Conservation (phyloP, 1,140 invertebrate species). For the Trypoxylus dichotomus region DNA sequence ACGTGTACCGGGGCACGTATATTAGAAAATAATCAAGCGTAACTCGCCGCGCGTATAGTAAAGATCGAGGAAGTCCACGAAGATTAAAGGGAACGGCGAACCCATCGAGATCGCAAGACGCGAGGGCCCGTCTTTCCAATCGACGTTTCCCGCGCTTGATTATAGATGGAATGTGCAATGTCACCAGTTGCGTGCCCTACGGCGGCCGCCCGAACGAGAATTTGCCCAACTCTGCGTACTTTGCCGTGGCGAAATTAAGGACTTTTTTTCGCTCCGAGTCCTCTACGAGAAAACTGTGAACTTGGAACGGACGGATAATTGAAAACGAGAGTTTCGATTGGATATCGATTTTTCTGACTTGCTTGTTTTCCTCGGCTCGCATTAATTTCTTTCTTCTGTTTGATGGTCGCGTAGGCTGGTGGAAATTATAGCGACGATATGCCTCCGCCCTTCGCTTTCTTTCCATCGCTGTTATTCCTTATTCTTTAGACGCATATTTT, state of each 20-base stretch:
- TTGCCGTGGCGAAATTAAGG: not conserved
- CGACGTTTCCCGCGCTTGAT: conserved; percentile 9
- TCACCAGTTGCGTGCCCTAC: conserved; percentile 28
- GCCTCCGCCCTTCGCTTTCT: not conserved
- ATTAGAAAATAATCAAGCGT: conserved; percentile 25
- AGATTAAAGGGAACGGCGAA: not conserved
- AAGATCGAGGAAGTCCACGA: not conserved
- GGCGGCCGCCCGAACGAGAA: not conserved
- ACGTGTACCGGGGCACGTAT: not conserved
- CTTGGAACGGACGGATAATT: conserved; percentile 27
- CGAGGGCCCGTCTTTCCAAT: not conserved
- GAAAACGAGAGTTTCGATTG: conserved; percentile 33
- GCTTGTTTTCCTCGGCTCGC: conserved; percentile 15
- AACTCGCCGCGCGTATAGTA: not conserved
- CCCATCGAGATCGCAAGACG: not conserved
- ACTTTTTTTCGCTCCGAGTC: not conserved
- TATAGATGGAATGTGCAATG: conserved; percentile 30
- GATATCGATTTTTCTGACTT: conserved; percentile 31
- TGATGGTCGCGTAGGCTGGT: not conserved
- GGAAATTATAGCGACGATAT: not conserved
- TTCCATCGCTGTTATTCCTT: not conserved
- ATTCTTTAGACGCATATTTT: not conserved
- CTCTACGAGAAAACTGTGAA: conserved; percentile 17
- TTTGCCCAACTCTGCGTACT: not conserved
- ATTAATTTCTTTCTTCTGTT: conserved; percentile 8